A percentile compares a stretch with the other conserved stretches of the same genome.
Evolutionary conservation across 2,797 vertebrate genomes (phyloP).

Genomic region (Megaceryle alcyon): DNA sequence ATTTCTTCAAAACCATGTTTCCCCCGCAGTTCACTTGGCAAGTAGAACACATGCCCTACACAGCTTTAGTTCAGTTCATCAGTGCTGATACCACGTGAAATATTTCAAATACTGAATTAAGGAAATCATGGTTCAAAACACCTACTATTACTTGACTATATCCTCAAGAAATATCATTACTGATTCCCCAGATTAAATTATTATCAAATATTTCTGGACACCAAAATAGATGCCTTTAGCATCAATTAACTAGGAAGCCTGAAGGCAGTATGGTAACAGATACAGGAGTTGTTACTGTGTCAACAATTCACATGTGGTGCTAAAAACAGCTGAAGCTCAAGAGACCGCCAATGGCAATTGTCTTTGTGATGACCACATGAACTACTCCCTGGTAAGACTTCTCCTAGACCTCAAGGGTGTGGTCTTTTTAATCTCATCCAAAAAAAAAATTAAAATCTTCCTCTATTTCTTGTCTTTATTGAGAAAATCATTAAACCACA

Average conservation of each 20-base stretch:
- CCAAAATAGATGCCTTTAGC: not conserved
- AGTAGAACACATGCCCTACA: not conserved
- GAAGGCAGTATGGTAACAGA: not conserved
- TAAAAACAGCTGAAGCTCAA: not conserved
- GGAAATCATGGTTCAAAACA: not conserved
- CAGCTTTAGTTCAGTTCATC: not conserved
- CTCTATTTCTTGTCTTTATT: not conserved
- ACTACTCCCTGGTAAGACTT: not conserved
- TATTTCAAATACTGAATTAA: not conserved
- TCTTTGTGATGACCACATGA: not conserved
- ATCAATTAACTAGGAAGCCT: not conserved
- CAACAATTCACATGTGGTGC: accelerated
- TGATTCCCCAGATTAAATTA: not conserved
- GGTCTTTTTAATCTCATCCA: not conserved
- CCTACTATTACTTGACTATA: not conserved
- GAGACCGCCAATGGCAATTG: not conserved
- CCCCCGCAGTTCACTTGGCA: not conserved
- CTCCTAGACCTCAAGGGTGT: not conserved
- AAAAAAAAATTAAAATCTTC: not conserved
- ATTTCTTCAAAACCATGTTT: not conserved
- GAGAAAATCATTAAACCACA: not conserved
- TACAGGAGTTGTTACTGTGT: accelerated
- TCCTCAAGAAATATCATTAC: not conserved
- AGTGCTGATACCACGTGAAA: not conserved
- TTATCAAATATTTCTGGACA: not conserved